phyloP scores from a whole-genome alignment of 1,140 invertebrate species.

The Hycleus cichorii region DNA sequence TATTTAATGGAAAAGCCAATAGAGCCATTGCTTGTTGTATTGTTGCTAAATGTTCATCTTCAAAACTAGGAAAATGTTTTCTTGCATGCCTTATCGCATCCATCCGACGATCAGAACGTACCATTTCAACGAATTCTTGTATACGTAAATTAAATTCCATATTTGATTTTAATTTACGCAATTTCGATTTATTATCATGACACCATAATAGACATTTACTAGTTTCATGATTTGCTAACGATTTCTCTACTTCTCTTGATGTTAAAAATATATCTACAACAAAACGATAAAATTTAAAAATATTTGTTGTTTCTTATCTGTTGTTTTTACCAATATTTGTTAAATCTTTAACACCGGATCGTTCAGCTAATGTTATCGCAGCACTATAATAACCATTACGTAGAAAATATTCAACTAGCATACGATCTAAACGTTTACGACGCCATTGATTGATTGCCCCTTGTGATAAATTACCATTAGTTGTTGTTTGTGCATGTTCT shows the following conservation, averaged over 20 bases:
- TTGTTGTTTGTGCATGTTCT: slow-evolving; percentile 54
- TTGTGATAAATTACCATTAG: slow-evolving; percentile 37
- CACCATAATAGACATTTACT: slow-evolving; percentile 92
- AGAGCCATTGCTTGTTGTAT: slow-evolving; percentile 94
- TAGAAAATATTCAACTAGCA: slow-evolving; percentile 96
- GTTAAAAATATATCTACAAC: slow-evolving; percentile 77
- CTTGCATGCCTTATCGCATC: slow-evolving; percentile 93
- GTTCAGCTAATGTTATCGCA: slow-evolving; percentile 76
- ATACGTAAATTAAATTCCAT: slow-evolving; percentile 90
- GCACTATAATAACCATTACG: slow-evolving; percentile 92
- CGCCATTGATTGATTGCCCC: slow-evolving; percentile 73
- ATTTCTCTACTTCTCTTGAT: slow-evolving; percentile 80
- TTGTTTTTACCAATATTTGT: slow-evolving; percentile 74
- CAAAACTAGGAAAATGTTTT: slow-evolving; percentile 82
- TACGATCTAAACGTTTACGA: slow-evolving; percentile 80
- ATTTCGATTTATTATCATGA: slow-evolving; percentile 93
- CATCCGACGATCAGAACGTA: slow-evolving; percentile 74
- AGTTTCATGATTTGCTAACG: slow-evolving; percentile 73
- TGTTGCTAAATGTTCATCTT: slow-evolving; percentile 78
- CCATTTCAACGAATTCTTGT: slow-evolving; percentile 89
- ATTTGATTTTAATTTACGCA: slow-evolving; percentile 83
- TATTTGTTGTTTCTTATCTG: slow-evolving; percentile 71
- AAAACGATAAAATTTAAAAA: slow-evolving; percentile 70
- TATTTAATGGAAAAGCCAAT: slow-evolving; percentile 80
- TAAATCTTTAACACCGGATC: slow-evolving; percentile 75